phyloP scores from a whole-genome alignment of 53 echinoderm and acorn worm species.

The Stichopus horrens region DNA sequence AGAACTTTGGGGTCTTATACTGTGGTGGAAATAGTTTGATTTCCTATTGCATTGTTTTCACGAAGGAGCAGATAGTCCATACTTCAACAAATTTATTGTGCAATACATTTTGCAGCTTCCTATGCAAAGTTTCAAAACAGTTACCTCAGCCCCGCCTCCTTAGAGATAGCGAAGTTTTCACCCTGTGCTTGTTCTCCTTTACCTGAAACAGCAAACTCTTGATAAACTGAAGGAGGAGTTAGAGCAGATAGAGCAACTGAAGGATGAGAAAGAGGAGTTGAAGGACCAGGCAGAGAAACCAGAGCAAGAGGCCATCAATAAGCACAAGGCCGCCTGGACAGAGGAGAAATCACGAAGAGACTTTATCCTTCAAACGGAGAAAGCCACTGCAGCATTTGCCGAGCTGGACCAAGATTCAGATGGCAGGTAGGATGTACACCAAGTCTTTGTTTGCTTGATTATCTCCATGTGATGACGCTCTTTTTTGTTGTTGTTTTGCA shows the following conservation, averaged over 20 bases:
- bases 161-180: neutral
- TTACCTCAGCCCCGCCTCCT: too few relatives aligned
- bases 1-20: too few relatives aligned
- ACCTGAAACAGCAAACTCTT: constrained; percentile 57
- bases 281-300: constrained; percentile 72
- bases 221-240: constrained; percentile 62
- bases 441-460: neutral
- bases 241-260: constrained; percentile 51
- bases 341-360: constrained; percentile 56
- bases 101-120: too few relatives aligned
- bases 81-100: too few relatives aligned
- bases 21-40: too few relatives aligned
- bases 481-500: too few relatives aligned
- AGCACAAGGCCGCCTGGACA: constrained; percentile 80
- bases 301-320: constrained; percentile 85
- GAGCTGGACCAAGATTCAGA: constrained; percentile 76
- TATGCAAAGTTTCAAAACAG: too few relatives aligned
- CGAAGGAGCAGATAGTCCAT: too few relatives aligned
- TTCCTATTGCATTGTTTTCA: too few relatives aligned
- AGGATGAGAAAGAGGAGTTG: constrained; percentile 67
- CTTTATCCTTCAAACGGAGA: constrained; percentile 55
- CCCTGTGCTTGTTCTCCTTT: neutral
- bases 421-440: constrained; percentile 57
- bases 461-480: too few relatives aligned
- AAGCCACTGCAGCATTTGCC: constrained; percentile 66